Evolutionary conservation across 2,888 invertebrate species (phyloP).

Genomic region (Rhabditoides inermis): DNA sequence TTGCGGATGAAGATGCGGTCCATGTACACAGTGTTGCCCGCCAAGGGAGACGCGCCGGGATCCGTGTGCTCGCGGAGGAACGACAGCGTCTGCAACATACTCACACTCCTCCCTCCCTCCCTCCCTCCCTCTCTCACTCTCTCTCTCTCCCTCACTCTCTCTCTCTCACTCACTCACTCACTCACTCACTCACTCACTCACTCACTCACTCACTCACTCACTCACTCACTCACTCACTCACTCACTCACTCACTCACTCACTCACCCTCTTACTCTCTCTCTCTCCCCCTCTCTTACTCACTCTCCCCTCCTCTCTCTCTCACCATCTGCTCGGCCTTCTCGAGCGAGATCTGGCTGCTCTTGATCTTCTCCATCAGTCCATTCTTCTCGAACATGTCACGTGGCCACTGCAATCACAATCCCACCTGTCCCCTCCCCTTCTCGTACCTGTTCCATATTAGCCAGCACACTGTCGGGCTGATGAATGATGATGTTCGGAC

Average conservation of each 20-base stretch:
- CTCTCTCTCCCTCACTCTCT: not conserved
- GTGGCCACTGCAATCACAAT: constrained; percentile 81
- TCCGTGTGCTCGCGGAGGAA: constrained; percentile 64
- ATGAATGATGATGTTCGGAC: constrained; percentile 69
- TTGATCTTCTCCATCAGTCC: constrained; percentile 69
- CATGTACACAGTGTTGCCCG: constrained; percentile 44
- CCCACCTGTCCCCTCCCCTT: too few species aligned
- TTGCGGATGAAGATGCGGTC: constrained; percentile 54
- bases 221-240: not conserved
- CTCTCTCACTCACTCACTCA: not conserved
- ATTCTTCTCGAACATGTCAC: constrained; percentile 71
- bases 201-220: not conserved
- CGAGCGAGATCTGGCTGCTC: constrained; percentile 15
- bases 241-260: not conserved
- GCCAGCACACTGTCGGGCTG: constrained; percentile 68
- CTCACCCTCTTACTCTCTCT: constrained; percentile 1
- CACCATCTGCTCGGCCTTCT: constrained; percentile 20
- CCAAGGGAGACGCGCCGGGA: constrained; percentile 53
- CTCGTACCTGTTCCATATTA: too few species aligned
- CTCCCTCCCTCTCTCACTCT: constrained; percentile 1
- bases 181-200: not conserved
- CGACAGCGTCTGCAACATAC: constrained; percentile 59
- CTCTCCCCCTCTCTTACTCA: not conserved
- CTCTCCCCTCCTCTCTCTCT: not conserved
- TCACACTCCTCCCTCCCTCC: not conserved